Percentiles rank a stretch among this genome's conserved stretches.
phyloP scores from a whole-genome alignment of 2,797 vertebrate species.

The Microctenopoma stevenorrisi region DNA sequence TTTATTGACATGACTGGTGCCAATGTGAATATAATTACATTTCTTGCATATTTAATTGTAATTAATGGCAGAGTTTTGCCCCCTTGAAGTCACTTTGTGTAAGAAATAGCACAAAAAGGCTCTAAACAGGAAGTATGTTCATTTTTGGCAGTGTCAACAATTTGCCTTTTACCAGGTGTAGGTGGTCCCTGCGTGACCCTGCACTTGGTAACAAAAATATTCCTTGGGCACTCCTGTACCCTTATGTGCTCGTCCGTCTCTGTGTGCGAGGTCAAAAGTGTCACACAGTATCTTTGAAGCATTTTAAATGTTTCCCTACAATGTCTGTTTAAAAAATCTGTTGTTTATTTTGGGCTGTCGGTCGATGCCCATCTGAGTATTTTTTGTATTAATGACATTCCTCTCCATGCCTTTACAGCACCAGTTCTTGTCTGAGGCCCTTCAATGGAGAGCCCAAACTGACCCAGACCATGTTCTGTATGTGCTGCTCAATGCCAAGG shows the following conservation, averaged over 20 bases:
- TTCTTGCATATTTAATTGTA: background rate
- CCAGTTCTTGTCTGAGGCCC: slow-evolving; percentile 95
- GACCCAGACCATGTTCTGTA: slow-evolving; percentile 96
- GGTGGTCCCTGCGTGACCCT: slow-evolving; percentile 58
- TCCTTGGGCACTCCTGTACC: slow-evolving; percentile 26
- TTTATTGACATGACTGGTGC: background rate
- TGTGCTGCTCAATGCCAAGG: slow-evolving; percentile 95
- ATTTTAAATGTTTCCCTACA: slow-evolving; percentile 7
- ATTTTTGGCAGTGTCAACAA: slow-evolving; percentile 35
- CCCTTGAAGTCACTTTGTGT: background rate
- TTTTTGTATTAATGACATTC: background rate
- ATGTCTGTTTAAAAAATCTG: slow-evolving; percentile 32
- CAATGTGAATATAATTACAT: background rate
- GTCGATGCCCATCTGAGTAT: slow-evolving; percentile 11
- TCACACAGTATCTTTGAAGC: slow-evolving; percentile 15
- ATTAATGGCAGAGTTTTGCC: background rate
- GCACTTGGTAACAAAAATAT: slow-evolving; percentile 22
- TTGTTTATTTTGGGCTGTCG: slow-evolving; percentile 23
- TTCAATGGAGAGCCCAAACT: slow-evolving; percentile 95
- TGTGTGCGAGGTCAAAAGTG: slow-evolving; percentile 29
- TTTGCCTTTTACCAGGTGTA: slow-evolving; percentile 43
- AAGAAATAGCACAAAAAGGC: background rate
- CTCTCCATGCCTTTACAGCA: slow-evolving; percentile 82
- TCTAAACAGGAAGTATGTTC: slow-evolving; percentile 13
- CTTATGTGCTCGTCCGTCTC: slow-evolving; percentile 27